Percentiles rank a stretch among this genome's conserved stretches.
phyloP scores from a whole-genome alignment of 1,140 invertebrate genomes.

The Sarcophaga peregrina region DNA sequence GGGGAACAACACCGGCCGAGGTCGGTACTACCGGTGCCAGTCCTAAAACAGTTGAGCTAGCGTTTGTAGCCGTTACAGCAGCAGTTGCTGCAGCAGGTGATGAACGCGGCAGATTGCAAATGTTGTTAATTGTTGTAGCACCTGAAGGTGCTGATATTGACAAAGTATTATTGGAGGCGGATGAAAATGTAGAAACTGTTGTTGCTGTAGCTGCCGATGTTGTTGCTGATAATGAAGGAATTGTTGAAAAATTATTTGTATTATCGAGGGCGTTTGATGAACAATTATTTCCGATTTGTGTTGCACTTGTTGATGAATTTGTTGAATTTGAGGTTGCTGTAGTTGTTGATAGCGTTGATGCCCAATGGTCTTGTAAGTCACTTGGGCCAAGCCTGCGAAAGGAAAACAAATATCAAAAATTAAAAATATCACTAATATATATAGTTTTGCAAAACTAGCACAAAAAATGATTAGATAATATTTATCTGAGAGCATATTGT shows the following conservation, averaged over 20 bases:
- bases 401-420: neutral
- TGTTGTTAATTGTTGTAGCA: conserved; percentile 26
- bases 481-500: no score
- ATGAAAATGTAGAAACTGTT: neutral
- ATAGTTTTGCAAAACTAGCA: no score
- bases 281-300: conserved; percentile 35
- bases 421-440: neutral
- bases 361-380: conserved; percentile 67
- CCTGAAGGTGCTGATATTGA: neutral
- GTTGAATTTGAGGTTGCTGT: conserved; percentile 52
- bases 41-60: conserved; percentile 19
- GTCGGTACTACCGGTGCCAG: conserved; percentile 54
- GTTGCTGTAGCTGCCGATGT: neutral
- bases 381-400: conserved; percentile 66
- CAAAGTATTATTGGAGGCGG: neutral
- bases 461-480: no score
- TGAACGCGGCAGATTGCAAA: conserved; percentile 63
- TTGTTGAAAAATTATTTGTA: conserved; percentile 8
- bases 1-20: conserved; percentile 57
- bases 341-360: conserved; percentile 55
- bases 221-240: neutral
- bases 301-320: conserved; percentile 45
- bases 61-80: conserved; percentile 58
- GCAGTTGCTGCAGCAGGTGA: conserved; percentile 64
- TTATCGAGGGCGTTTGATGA: neutral